Evolutionary conservation across 2,113 vertebrate genomes (phyloP).

Genomic region (Tilapia sparmanii): DNA sequence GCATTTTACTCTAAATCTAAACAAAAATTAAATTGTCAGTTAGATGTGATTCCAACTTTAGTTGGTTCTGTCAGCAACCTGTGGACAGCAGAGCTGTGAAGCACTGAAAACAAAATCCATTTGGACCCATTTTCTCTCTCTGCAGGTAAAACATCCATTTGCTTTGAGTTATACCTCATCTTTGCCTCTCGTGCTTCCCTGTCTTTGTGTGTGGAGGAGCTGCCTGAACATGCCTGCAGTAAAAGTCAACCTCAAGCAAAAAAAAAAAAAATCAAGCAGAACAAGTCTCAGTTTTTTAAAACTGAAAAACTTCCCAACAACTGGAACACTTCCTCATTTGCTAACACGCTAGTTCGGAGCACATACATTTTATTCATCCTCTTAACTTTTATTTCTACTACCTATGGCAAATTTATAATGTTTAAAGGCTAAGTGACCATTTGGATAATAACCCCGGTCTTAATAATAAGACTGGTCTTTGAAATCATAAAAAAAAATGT

Average conservation of each 20-base stretch:
- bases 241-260: not conserved
- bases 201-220: not conserved
- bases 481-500: not conserved
- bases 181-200: not conserved
- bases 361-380: not conserved
- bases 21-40: not conserved
- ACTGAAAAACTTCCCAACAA: not conserved
- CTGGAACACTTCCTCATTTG: not conserved
- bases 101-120: not conserved
- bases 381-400: not conserved
- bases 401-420: not conserved
- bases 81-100: not conserved
- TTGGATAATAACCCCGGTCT: not conserved
- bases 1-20: not conserved
- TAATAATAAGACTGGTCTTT: not conserved
- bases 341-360: accelerated
- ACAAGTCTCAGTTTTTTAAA: not conserved
- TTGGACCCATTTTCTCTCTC: not conserved
- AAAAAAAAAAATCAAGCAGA: not conserved
- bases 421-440: not conserved
- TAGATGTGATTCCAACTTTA: not conserved
- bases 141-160: not conserved
- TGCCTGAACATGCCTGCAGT: not conserved
- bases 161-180: not conserved
- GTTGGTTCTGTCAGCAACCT: not conserved